Evolutionary conservation across 2,797 vertebrate genomes (phyloP).

Genomic region (Epinephelus coioides): DNA sequence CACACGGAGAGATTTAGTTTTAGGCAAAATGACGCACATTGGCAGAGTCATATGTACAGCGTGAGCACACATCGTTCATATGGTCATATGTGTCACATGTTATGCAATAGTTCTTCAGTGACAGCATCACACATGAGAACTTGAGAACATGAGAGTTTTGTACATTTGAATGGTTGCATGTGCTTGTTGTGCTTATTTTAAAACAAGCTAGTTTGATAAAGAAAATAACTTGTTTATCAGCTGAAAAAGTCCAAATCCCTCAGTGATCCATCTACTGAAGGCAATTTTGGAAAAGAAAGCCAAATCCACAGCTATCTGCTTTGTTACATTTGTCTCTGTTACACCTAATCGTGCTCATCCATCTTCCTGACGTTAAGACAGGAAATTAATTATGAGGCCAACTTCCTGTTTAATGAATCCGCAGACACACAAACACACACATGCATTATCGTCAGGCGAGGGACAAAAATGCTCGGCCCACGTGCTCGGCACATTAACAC

Average conservation of each 20-base stretch:
- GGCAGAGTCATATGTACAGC: not conserved
- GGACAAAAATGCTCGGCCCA: conserved; percentile 22
- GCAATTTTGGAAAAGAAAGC: conserved; percentile 45
- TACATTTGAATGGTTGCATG: not conserved
- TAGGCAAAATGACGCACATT: conserved; percentile 4
- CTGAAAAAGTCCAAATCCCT: conserved; percentile 32
- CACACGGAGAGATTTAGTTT: conserved; percentile 8
- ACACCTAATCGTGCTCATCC: conserved; percentile 65
- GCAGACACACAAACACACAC: conserved; percentile 42
- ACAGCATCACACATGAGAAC: not conserved
- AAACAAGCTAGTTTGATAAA: not conserved
- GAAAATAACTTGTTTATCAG: conserved; percentile 47
- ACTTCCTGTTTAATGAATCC: conserved; percentile 75
- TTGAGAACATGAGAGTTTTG: not conserved
- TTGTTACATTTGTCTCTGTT: conserved; percentile 63
- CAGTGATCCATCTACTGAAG: conserved; percentile 44
- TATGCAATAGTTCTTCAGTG: not conserved
- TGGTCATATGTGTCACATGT: conserved; percentile 16
- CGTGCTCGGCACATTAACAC: conserved; percentile 36
- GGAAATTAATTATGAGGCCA: conserved; percentile 79
- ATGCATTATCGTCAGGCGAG: conserved; percentile 4
- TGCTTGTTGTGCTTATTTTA: not conserved
- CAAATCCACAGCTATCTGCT: conserved; percentile 50
- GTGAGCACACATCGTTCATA: conserved; percentile 10
- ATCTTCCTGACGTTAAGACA: conserved; percentile 68